Evolutionary conservation across 2,113 vertebrate genomes (phyloP).

Genomic region (Zapornia atra): DNA sequence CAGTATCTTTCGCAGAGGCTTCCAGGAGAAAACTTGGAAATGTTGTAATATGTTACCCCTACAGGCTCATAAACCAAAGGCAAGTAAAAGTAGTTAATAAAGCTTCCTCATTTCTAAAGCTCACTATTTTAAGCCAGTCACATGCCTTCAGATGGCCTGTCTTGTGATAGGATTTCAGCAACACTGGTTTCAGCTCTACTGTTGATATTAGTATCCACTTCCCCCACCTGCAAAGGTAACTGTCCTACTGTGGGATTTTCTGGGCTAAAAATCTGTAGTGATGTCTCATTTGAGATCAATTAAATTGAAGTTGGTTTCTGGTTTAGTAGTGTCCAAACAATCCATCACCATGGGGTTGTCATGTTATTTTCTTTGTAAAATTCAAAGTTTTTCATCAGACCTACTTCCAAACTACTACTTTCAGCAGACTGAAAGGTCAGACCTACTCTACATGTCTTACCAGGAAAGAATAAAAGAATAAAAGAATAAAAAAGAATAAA

Average conservation of each 20-base stretch:
- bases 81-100: not conserved
- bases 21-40: constrained; percentile 25
- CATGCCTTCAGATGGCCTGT: not conserved
- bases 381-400: not conserved
- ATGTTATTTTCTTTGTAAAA: not conserved
- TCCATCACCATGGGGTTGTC: not conserved
- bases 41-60: not conserved
- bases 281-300: not conserved
- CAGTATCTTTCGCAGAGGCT: not conserved
- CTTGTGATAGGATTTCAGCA: not conserved
- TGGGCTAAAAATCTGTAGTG: not conserved
- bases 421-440: not conserved
- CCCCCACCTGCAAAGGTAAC: not conserved
- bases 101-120: not conserved
- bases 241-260: not conserved
- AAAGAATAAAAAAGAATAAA: not conserved
- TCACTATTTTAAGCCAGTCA: not conserved
- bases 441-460: not conserved
- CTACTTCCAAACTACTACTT: not conserved
- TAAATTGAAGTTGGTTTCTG: not conserved
- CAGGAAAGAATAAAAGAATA: not conserved
- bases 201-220: not conserved
- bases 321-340: not conserved
- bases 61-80: not conserved
- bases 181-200: not conserved